Evolutionary conservation across 2,113 vertebrate species (phyloP), one percentile per base, ranked within the genome.

Genomic region (Strigops habroptila): DNA sequence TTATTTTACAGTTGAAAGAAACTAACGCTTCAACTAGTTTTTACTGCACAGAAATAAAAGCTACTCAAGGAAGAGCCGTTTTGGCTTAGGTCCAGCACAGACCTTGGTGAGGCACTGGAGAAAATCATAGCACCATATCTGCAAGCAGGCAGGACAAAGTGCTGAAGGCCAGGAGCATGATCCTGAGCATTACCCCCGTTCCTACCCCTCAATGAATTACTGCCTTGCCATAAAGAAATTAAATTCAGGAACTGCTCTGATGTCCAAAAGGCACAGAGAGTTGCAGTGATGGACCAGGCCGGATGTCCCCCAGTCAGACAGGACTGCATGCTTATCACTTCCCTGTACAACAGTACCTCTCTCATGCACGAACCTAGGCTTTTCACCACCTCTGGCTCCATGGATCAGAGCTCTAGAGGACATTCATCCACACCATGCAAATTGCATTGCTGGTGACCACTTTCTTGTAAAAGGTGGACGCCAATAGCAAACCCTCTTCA

Each of bases 221-320:
- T 44, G 12, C 19, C 22, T 59, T 35, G 7, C 7, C n/a, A 71
- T 25, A 49, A 67, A 53, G 27, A 59, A 83, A 63, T 53, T 13
- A 63, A 43, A 25, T 48, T 63, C 37, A 44, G 21, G 23, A 82
- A 17, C 15, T 31, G 13, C 15, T 82, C 43, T 59, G 35, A 31
- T 9, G 22, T 23, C 21, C 46, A 68, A 22, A 37, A 62, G 10
- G 13, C 64, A 44, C 27, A 39, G 18, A 75, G 18, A 60, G 14
- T 4, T 79, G 23, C 23, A 70, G 35, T 19, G 41, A 24, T 0
- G 6, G 44, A 46, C 24, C 48, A 48, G 27, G 18, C 12, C 31
- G 2, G 1, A 14, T 2, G 6, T 69, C 10, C 18, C 2, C 1
- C 9, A 17, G 3, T 9, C 31, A 1, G 2, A 30, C 3, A 1